These are phyloP conservation scores for Euleptes europaea DNA, from an alignment of 2,113 vertebrate species.

Conservation along the genomic window DNA sequence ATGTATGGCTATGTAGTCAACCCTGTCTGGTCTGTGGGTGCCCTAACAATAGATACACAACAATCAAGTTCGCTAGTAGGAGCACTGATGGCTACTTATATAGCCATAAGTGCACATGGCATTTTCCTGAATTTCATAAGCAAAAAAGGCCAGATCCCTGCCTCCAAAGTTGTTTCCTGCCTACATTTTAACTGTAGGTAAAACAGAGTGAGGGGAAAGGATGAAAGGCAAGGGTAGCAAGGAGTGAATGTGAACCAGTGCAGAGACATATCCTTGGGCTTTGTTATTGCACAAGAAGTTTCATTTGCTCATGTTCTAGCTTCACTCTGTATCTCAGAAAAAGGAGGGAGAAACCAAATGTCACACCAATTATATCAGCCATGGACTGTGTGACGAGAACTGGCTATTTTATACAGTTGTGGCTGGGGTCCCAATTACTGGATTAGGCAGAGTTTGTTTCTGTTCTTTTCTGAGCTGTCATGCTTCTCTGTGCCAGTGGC, in stretches of 20 bases:
- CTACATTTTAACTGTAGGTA: not conserved
- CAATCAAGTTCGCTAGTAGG: no score
- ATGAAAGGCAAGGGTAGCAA: not conserved
- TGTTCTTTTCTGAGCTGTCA: not conserved
- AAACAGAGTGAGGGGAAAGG: no score
- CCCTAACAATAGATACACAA: no score
- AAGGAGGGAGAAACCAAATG: constrained; percentile 61
- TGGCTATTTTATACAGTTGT: constrained; percentile 25
- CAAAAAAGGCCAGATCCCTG: not conserved
- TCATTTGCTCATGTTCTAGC: constrained; percentile 29
- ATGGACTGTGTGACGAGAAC: constrained; percentile 38
- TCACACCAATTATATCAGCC: constrained; percentile 63
- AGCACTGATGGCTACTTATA: no score
- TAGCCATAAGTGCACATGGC: not conserved
- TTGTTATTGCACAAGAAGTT: not conserved
- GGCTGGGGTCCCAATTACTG: constrained; percentile 48
- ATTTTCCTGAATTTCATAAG: not conserved
- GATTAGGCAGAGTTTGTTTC: constrained; percentile 11
- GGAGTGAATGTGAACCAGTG: not conserved
- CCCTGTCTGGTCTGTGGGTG: no score
- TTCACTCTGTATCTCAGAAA: not conserved
- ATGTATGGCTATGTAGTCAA: no score
- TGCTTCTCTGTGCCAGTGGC: not conserved
- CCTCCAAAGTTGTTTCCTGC: not conserved
- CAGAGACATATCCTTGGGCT: not conserved